Evolutionary conservation across 2,797 vertebrate genomes (phyloP).

Genomic region (Lepilemur septentrionalis): DNA sequence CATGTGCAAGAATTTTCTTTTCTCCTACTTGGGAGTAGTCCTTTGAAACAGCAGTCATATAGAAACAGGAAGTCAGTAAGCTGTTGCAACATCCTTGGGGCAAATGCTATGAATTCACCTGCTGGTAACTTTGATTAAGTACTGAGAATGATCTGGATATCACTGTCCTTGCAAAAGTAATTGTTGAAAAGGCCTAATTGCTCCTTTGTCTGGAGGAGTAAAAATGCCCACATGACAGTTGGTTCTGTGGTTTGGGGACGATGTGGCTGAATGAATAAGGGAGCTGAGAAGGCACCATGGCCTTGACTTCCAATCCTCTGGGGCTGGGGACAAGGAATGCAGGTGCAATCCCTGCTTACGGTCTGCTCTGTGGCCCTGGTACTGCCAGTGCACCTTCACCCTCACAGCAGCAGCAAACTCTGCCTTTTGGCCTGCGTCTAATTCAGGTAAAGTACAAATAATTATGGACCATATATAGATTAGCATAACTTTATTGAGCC

Average conservation of each 20-base stretch:
- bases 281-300: neutral
- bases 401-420: neutral
- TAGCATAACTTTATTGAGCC: neutral
- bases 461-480: neutral
- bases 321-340: neutral
- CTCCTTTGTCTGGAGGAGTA: constrained; percentile 3
- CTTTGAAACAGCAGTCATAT: constrained; percentile 37
- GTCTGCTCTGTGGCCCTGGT: neutral
- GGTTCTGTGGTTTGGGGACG: neutral
- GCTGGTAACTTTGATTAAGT: constrained; percentile 27
- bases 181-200: constrained; percentile 30
- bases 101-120: constrained; percentile 57
- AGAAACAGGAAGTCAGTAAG: constrained; percentile 61
- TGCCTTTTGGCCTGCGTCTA: neutral
- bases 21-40: neutral
- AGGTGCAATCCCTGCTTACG: neutral
- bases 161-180: neutral
- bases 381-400: too few species aligned
- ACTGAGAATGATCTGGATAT: neutral
- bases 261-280: neutral
- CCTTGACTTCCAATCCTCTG: neutral
- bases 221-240: neutral
- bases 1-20: neutral
- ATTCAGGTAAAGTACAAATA: neutral
- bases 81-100: constrained; percentile 29